Evolutionary conservation across 2,888 invertebrate genomes (phyloP).

Genomic region (Melinaea menophilus): DNA sequence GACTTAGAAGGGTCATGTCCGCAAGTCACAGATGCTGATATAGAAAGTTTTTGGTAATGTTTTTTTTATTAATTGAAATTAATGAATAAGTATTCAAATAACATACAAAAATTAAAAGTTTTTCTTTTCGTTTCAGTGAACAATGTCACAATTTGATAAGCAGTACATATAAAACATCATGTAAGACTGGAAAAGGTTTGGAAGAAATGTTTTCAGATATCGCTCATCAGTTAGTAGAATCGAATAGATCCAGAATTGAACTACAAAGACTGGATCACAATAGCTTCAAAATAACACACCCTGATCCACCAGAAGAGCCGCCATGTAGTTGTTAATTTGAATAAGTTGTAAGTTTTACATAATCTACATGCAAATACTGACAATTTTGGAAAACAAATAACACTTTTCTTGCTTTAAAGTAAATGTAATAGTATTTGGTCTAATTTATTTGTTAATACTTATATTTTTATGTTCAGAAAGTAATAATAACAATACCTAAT

Average conservation of each 20-base stretch:
- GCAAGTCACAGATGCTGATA: conserved; percentile 91
- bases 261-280: conserved; percentile 87
- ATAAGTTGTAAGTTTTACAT: background rate
- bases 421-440: too few relatives aligned
- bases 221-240: conserved; percentile 86
- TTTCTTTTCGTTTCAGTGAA: conserved; percentile 78
- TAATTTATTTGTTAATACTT: too few relatives aligned
- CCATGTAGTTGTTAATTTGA: conserved; percentile 64
- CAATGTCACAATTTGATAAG: conserved; percentile 95
- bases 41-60: conserved; percentile 89
- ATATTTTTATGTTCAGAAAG: too few relatives aligned
- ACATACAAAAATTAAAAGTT: background rate
- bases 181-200: conserved; percentile 90
- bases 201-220: conserved; percentile 96
- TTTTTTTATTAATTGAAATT: conserved; percentile 16
- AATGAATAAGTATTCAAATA: background rate
- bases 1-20: conserved; percentile 86
- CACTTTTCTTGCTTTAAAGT: too few relatives aligned
- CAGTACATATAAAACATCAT: conserved; percentile 92
- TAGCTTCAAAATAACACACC: conserved; percentile 84
- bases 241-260: conserved; percentile 89
- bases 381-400: too few relatives aligned
- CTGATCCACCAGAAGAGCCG: conserved; percentile 77
- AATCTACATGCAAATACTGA: too few relatives aligned
- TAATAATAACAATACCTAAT: too few relatives aligned